Base-by-base conservation (phyloP, 2,797 vertebrate species). In the Alauda arvensis region DNA sequence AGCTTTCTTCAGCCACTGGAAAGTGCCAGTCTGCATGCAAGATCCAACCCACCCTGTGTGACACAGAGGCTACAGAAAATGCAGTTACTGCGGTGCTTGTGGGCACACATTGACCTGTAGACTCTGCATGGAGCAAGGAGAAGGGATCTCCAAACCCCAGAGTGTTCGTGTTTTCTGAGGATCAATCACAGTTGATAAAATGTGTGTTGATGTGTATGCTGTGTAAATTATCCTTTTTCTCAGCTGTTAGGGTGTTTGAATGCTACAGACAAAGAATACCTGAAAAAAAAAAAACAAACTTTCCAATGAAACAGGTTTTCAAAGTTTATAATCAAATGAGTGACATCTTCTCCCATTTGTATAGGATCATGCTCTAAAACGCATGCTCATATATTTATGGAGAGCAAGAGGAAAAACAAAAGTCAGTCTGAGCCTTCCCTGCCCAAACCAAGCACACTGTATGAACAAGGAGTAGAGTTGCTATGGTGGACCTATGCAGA, bases 261-360 rank as follows among this genome's bases (percentile, higher is more conserved):
- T 0, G 0, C 6, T 45, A 24, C 37, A 6, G 1, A 6, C 0
- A 1, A 81, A 25, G 3, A n/a, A 59, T 24, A 20, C 43, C 19
- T n/a, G 15, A 8, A 48, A 74, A 84, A 48, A 74, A 84, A 1
- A 37, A 37, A 9, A 37, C 9, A 31, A 21, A 0, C 8, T 53
- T 4, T 9, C 10, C 43, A 33, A 6, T 5, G 4, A 67, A 52
- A 42, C 1, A n/a, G 13, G 4, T 14, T 80, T 70, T 70, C 33
- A 74, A 66, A 66, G 3, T 37, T 52, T 67, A 4, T 63, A 42
- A 28, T 29, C 10, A 19, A 6, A 37, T 4, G 6, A 20, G n/a
- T 45, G 39, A 23, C 3, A 14, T 21, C 18, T 28, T 42, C 21
- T 62, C 29, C 39, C 40, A 49, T 49, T 77, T 87, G 11, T 60